Base-by-base conservation (phyloP, 2,888 invertebrate species). In the Clunio marinus region DNA sequence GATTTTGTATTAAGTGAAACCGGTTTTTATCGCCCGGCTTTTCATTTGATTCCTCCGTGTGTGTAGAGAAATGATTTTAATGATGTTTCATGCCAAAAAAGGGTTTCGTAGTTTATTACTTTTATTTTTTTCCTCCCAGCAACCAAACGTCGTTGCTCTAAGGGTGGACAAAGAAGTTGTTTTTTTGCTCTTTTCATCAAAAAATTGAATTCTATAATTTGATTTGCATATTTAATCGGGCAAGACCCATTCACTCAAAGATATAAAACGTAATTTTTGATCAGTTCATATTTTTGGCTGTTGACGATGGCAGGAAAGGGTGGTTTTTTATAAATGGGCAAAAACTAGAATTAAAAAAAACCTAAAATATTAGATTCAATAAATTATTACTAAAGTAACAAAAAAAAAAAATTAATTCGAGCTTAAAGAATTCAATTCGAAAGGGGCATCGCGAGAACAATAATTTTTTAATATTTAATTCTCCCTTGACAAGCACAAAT, bases 171-270 rank as follows among this genome's bases (percentile, higher is more conserved):
- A 13, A 7, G 41, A 25, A 15, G 28, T 41, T n/a, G 15, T 1
- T 37, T 41, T 41, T 62, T 41, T 62, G 62, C 63, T 46, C 63
- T 46, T 46, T 37, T 63, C 25, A 20, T 24, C 24, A 60, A 51
- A 51, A n/a, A 51, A 51, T 51, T 51, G 51, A 51, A 51, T 51
- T 51, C 22, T 51, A 22, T 63, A 45, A 63, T 25, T 63, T 63
- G 63, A 63, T 46, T 63, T 63, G 45, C 46, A 63, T 63, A 63
- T 60, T 60, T 37, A 60, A 63, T 63, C 46, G 25, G 63, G 45
- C 24, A 41, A 62, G 41, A 62, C 37, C 28, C 41, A 15, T 32
- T 32, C 20, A 32, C 32, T 27, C n/a, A 17, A 15, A 28, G 22
- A 28, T 17, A 17, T 35, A 20, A 20, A 35, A 32, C 15, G 46